Evolutionary conservation across 2,888 invertebrate genomes (phyloP).

Genomic region (Hypsopygia costalis): DNA sequence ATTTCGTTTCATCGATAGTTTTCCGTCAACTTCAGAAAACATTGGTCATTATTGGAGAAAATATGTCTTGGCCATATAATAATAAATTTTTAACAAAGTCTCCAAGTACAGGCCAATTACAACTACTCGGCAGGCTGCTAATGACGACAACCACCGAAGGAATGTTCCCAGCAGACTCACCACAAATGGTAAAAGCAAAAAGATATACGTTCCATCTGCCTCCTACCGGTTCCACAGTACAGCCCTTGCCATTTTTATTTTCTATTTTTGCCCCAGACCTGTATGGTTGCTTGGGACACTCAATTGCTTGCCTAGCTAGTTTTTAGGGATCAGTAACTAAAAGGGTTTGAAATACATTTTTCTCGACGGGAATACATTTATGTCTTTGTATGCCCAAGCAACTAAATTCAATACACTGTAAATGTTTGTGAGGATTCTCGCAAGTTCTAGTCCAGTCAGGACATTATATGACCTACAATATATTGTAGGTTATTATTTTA

Average conservation of each 20-base stretch:
- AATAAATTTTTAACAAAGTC: too few species aligned
- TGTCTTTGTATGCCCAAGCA: too few species aligned
- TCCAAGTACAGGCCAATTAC: background rate
- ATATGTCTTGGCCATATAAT: too few species aligned
- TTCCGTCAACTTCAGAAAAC: too few species aligned
- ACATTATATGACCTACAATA: too few species aligned
- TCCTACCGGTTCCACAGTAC: slow-evolving; percentile 17
- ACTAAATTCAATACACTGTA: too few species aligned
- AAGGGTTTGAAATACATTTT: background rate
- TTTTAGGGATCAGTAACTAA: slow-evolving; percentile 1
- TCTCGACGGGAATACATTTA: too few species aligned
- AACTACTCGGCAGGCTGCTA: slow-evolving; percentile 10
- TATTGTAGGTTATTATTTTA: too few species aligned
- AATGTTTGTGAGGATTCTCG: too few species aligned
- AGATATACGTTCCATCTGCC: slow-evolving; percentile 21
- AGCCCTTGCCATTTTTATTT: slow-evolving; percentile 17
- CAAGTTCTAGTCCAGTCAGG: too few species aligned
- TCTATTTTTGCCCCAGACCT: slow-evolving; percentile 20
- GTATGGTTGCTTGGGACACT: slow-evolving; percentile 13
- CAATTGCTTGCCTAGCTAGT: slow-evolving; percentile 19
- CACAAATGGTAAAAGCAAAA: slow-evolving; percentile 17
- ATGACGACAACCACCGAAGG: slow-evolving; percentile 18
- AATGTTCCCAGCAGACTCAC: slow-evolving; percentile 19
- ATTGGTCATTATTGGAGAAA: too few species aligned
- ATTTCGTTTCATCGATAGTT: too few species aligned